Evolutionary conservation across 2,113 vertebrate species (phyloP).

Genomic region (Apaloderma vittatum): DNA sequence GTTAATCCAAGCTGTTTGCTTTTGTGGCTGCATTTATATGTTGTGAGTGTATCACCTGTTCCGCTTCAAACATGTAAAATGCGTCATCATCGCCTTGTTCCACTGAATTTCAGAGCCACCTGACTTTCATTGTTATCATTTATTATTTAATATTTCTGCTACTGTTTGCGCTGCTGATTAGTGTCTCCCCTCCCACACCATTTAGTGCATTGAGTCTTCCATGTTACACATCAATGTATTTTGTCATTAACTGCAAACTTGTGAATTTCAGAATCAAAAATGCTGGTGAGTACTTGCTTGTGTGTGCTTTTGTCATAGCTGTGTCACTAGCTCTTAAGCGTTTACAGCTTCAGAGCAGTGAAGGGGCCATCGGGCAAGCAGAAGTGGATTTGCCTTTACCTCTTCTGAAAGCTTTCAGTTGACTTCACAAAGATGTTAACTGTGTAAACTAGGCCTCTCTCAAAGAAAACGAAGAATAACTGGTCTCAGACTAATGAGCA

Average conservation of each 20-base stretch:
- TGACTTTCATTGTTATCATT: not conserved
- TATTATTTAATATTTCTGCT: constrained; percentile 35
- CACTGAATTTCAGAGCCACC: constrained; percentile 19
- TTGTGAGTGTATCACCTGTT: constrained; percentile 49
- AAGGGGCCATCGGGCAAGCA: constrained; percentile 53
- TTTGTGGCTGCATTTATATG: constrained; percentile 57
- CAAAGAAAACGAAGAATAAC: constrained; percentile 27
- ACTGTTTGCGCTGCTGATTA: constrained; percentile 45
- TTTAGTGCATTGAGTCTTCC: constrained; percentile 13
- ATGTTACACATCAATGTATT: constrained; percentile 42
- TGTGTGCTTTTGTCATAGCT: constrained; percentile 26
- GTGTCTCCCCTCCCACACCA: not conserved
- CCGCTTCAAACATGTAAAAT: constrained; percentile 45
- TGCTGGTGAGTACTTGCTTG: constrained; percentile 68
- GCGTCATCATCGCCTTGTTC: constrained; percentile 11
- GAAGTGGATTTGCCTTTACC: constrained; percentile 31
- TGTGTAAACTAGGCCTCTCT: not conserved
- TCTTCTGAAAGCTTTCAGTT: constrained; percentile 54
- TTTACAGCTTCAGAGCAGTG: constrained; percentile 65
- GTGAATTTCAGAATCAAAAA: constrained; percentile 59
- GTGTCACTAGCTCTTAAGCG: constrained; percentile 60
- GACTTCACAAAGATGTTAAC: not conserved
- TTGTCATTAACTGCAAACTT: constrained; percentile 46
- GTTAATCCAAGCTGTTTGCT: constrained; percentile 53
- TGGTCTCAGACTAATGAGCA: constrained; percentile 43